These are phyloP conservation scores for Trichomalopsis sarcophagae DNA, from an alignment of 1,140 invertebrate genomes.

Conservation along the genomic window DNA sequence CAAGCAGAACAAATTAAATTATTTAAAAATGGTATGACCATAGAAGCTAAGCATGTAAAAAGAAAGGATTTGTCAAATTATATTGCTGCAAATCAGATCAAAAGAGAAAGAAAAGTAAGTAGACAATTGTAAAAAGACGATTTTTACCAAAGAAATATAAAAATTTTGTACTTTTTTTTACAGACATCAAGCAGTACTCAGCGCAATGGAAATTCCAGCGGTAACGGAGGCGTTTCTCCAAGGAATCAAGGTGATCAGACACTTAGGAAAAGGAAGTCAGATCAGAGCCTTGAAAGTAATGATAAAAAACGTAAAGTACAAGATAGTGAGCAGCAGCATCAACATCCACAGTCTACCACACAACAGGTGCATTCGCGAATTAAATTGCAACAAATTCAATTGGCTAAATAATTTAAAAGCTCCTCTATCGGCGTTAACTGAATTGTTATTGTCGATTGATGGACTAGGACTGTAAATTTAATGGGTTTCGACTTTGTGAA, in stretches of 20 bases:
- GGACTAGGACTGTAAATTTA: not conserved
- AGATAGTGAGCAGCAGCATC: slow-evolving; percentile 59
- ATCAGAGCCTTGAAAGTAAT: slow-evolving; percentile 57
- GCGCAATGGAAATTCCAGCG: slow-evolving; percentile 63
- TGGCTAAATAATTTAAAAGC: not conserved
- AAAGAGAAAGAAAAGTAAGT: slow-evolving; percentile 79
- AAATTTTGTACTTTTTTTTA: slow-evolving; percentile 28
- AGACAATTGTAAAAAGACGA: not conserved
- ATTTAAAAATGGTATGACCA: slow-evolving; percentile 92
- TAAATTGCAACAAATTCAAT: not conserved
- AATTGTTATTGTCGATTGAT: slow-evolving; percentile 17
- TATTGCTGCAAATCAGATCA: slow-evolving; percentile 82
- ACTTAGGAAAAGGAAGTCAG: slow-evolving; percentile 63
- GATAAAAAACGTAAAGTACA: slow-evolving; percentile 64
- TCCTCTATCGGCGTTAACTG: slow-evolving; percentile 19
- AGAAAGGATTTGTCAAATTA: slow-evolving; percentile 86
- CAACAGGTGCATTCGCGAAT: slow-evolving; percentile 37
- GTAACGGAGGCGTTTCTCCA: slow-evolving; percentile 63
- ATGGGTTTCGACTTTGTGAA: slow-evolving; percentile 20
- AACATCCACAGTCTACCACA: slow-evolving; percentile 13
- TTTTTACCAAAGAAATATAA: not conserved
- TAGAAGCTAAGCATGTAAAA: slow-evolving; percentile 87
- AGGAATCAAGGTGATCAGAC: slow-evolving; percentile 56
- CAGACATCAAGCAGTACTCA: slow-evolving; percentile 63
- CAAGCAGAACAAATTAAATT: slow-evolving; percentile 83